These are phyloP conservation scores for Petrocephalus microphthalmus DNA, from an alignment of 2,113 vertebrate genomes.

Conservation along the genomic window DNA sequence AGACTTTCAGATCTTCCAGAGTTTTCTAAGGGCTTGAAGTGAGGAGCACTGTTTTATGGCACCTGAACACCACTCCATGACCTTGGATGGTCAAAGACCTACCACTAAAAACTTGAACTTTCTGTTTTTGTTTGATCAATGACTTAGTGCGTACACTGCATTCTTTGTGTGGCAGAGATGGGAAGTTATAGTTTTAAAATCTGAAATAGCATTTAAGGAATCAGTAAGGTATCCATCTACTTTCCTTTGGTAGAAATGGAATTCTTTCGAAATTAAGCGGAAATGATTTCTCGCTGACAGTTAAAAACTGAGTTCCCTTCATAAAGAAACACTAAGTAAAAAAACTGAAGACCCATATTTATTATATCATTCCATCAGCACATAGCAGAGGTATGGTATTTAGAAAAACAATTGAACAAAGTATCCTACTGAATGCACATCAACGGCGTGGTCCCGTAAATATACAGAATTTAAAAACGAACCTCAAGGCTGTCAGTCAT, in stretches of 20 bases:
- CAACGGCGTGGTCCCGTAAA: not conserved
- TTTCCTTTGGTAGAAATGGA: too few species aligned
- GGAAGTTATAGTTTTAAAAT: not conserved
- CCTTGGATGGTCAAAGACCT: not conserved
- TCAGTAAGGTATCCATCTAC: not conserved
- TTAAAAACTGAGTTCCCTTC: not conserved
- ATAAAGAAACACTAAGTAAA: not conserved
- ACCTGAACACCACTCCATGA: not conserved
- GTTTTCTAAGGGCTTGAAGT: not conserved
- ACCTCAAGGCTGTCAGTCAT: constrained; percentile 24
- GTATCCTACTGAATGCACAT: not conserved
- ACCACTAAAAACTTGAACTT: not conserved
- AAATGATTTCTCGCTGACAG: not conserved
- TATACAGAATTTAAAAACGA: not conserved
- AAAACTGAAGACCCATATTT: not conserved
- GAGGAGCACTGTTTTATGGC: not conserved
- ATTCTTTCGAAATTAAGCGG: not conserved
- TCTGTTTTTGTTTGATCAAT: constrained; percentile 11
- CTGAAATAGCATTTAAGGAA: too few species aligned
- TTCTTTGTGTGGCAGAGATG: not conserved
- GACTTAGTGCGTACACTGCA: not conserved
- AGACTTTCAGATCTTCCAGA: not conserved
- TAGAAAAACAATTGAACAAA: not conserved
- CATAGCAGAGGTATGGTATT: not conserved
- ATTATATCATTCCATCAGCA: not conserved